phyloP scores from a whole-genome alignment of 1,140 invertebrate species.

The Trichonephila clavipes region DNA sequence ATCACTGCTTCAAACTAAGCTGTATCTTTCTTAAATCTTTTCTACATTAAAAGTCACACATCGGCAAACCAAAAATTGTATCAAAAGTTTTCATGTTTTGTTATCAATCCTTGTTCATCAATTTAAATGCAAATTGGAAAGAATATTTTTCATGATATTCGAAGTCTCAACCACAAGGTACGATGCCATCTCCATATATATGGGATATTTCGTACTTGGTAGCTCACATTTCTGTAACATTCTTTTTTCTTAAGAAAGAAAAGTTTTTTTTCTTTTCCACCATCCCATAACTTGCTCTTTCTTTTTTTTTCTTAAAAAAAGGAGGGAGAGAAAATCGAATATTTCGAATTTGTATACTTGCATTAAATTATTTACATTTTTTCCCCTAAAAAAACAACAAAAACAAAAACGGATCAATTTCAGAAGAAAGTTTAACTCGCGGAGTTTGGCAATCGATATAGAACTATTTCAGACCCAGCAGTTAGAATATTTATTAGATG shows the following conservation, averaged over 20 bases:
- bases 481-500: neutral
- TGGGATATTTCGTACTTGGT: conserved; percentile 52
- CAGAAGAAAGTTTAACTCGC: neutral
- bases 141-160: neutral
- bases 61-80: neutral
- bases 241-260: neutral
- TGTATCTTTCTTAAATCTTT: neutral
- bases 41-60: neutral
- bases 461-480: neutral
- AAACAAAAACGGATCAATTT: conserved; percentile 10
- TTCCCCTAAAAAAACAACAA: neutral
- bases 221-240: neutral
- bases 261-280: neutral
- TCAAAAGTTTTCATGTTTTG: conserved; percentile 11
- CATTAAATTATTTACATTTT: conserved; percentile 29
- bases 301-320: too few relatives aligned
- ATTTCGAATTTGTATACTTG: neutral
- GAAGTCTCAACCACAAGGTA: neutral
- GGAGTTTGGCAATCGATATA: neutral
- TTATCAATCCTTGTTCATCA: conserved; percentile 15
- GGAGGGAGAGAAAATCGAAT: neutral
- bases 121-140: conserved; percentile 62
- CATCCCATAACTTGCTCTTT: neutral
- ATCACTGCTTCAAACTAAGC: too few relatives aligned
- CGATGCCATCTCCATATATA: conserved; percentile 63